Evolutionary conservation across 2,113 vertebrate species (phyloP), one percentile per base, ranked within the genome.

Genomic region (Physeter macrocephalus): DNA sequence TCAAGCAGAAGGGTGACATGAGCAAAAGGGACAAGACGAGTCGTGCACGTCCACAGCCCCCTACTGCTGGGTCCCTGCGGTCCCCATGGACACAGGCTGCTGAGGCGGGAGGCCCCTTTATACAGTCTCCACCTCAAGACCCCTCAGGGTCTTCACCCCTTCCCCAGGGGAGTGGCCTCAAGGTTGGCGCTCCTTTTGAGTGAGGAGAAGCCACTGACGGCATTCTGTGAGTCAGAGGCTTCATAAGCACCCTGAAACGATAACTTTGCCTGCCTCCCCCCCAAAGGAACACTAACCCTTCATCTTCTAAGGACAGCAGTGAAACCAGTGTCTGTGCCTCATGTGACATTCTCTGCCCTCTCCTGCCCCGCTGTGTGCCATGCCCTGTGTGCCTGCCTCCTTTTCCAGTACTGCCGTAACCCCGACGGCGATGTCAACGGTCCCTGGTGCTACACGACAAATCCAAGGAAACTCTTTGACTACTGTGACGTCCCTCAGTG

Each of bases 381-480:
- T 2, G 2, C 36, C 52, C 23, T 18, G 25, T 5, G 36, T 1
- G 0, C 77, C 67, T 49, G 15, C 66, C 39, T 96, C n/a, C 97
- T 75, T 8, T 88, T 80, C 78, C 97, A 99, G 99, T 99, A 99
- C 96, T 99, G 99, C 98, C 99, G 99, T 67, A 99, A 99, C 97
- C 99, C 99, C 15, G 99, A 99, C 23, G 97, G 95, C 0, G 99
- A 99, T 6, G 95, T 98, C n/a, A 99, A 99, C 10, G 99, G 99
- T 21, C 99, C 99, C 6, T 99, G 99, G 99, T 99, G 99, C 98
- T 99, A 99, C 96, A 99, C 99, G 1, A 99, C 85, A 41, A 99
- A 99, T 89, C 97, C 96, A 0, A 97, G 52, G 36, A 99, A 99
- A 98, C 98, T 98, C 36, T 99, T 99, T 98, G 99, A 99, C 71